phyloP scores from a whole-genome alignment of 2,797 vertebrate species.

The Ceryle rudis region DNA sequence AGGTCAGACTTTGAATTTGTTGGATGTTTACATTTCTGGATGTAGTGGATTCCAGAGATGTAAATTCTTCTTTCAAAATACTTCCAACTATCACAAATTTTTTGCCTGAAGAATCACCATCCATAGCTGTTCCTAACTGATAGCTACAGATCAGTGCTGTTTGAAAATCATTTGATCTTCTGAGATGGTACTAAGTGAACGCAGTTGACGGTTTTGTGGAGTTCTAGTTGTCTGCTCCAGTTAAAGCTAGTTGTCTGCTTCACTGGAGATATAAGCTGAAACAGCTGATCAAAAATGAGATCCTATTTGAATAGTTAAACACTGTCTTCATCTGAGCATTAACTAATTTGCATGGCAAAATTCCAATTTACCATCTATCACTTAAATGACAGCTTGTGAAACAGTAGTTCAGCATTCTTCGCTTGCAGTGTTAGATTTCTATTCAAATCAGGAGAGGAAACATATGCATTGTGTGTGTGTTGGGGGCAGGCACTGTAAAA shows the following conservation, averaged over 20 bases:
- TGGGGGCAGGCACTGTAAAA: conserved; percentile 40
- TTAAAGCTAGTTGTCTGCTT: conserved; percentile 47
- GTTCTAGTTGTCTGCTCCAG: conserved; percentile 34
- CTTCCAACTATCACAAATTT: neutral
- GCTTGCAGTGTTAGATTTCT: conserved; percentile 28
- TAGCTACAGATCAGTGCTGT: conserved; percentile 73
- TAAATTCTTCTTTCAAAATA: conserved; percentile 5
- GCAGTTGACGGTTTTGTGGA: conserved; percentile 35
- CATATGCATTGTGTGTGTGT: conserved; percentile 39
- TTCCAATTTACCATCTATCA: conserved; percentile 44
- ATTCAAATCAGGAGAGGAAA: conserved; percentile 47
- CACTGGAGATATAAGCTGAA: conserved; percentile 49
- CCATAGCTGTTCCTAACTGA: conserved; percentile 56
- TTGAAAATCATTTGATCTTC: conserved; percentile 42
- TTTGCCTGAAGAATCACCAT: conserved; percentile 62
- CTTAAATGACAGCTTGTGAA: conserved; percentile 63
- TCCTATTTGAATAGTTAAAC: conserved; percentile 68
- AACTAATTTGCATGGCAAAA: conserved; percentile 67
- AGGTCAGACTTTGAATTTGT: conserved; percentile 5
- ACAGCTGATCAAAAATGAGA: conserved; percentile 53
- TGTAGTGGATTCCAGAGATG: conserved; percentile 7
- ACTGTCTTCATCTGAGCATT: conserved; percentile 53
- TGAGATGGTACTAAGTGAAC: conserved; percentile 33
- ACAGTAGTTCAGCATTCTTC: conserved; percentile 51
- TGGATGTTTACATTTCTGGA: conserved; percentile 32